These are phyloP conservation scores for Malurus leucopterus DNA, from an alignment of 2,797 vertebrate genomes.

Conservation along the genomic window DNA sequence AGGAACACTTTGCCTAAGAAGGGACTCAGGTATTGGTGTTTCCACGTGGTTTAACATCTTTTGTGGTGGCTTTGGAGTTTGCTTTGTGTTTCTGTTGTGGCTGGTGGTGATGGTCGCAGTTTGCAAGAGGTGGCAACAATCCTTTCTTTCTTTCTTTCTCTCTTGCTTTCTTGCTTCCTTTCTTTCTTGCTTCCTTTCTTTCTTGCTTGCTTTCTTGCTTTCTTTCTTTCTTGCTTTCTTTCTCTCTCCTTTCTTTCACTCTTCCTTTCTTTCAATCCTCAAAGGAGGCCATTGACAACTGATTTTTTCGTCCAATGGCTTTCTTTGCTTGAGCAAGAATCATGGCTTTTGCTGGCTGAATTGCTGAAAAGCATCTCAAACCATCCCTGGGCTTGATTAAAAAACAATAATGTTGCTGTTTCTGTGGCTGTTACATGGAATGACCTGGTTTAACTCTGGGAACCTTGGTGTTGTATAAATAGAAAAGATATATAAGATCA, in stretches of 20 bases:
- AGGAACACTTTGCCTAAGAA: conserved; percentile 99
- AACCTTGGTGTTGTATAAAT: not conserved
- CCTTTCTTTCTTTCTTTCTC: not conserved
- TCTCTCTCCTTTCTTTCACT: not conserved
- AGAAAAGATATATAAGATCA: not conserved
- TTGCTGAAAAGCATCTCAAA: conserved; percentile 25
- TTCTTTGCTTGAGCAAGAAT: conserved; percentile 61
- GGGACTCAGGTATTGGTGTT: conserved; percentile 91
- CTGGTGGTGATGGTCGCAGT: conserved; percentile 55
- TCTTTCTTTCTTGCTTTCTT: not conserved
- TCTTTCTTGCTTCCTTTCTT: not conserved
- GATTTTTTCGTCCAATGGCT: conserved; percentile 35
- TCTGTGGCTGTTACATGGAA: not conserved
- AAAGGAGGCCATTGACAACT: not conserved
- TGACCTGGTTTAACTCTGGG: not conserved
- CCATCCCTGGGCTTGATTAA: not conserved
- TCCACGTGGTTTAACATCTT: conserved; percentile 61
- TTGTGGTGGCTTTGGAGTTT: conserved; percentile 68
- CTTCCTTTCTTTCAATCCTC: not conserved
- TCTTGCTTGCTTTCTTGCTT: no score
- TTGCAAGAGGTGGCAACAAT: conserved; percentile 58
- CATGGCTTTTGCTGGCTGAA: conserved; percentile 50
- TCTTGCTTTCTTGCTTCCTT: not conserved
- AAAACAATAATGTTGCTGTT: conserved; percentile 7
- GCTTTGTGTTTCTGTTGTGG: conserved; percentile 64